Base-by-base conservation (phyloP, 2,888 invertebrate genomes). In the Pterostichus niger region DNA sequence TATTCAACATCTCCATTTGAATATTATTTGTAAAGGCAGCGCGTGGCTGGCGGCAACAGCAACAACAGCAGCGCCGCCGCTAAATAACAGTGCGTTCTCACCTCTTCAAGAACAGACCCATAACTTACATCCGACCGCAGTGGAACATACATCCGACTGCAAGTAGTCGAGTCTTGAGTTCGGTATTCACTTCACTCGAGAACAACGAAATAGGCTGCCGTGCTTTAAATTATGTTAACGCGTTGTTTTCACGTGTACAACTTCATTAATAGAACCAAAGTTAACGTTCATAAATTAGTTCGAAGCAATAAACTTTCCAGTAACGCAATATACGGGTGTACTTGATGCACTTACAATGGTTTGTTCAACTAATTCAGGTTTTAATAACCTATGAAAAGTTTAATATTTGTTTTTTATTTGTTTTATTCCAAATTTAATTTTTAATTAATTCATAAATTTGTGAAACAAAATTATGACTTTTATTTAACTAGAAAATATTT, bases 281-380 rank as follows among this genome's bases (percentile, higher is more conserved):
- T 78, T 78, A 61, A 61, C 46, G 44, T 59, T 59, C 78, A 78
- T 78, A 78, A 78, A 78, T 78, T 78, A 44, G 59, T 44, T 61
- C 0, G 17, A 78, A 24, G 78, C 46, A 59, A 78, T 78, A 78
- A 78, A 78, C 44, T 78, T 78, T 54, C 76, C 35, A 76, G 35
- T 40, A 54, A 56, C 40, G 17, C 35, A n/a, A 68, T 68, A 44
- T 40, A 64, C 40, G 40, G 5, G 40, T 75, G 15, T 71, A 44
- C 10, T 71, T 44, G 17, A 40, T 40, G 40, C 64, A 64, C 40
- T 64, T 40, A 64, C 56, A 64, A 33, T 11, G 35, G 40, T 9
- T 40, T 64, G 15, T 35, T 35, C 68, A 15, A 0, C 44, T 17
- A 71, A 71, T 71, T 31, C 15, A 7, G 44, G 6, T 40, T 44